Percentiles rank a stretch among this genome's conserved stretches.
These are phyloP conservation scores for Hylia prasina DNA, from an alignment of 2,113 vertebrate genomes.

Conservation along the genomic window DNA sequence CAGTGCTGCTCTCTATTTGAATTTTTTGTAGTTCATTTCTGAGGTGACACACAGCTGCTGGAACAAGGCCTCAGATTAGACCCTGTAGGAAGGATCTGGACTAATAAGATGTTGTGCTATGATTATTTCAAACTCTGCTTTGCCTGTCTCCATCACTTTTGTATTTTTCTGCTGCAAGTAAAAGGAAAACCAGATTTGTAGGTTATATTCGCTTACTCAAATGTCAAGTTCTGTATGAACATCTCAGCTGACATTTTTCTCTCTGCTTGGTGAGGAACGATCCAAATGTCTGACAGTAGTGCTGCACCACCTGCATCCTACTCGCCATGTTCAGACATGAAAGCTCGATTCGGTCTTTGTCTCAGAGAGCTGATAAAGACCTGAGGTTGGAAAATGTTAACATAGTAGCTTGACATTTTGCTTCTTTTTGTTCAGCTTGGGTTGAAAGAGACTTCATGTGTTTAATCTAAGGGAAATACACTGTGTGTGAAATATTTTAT, in stretches of 20 bases:
- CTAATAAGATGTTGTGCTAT: background rate
- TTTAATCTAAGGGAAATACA: background rate
- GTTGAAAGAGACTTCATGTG: background rate
- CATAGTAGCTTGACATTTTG: slow-evolving; percentile 42
- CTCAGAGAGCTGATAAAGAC: slow-evolving; percentile 47
- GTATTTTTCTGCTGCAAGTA: background rate
- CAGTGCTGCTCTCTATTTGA: background rate
- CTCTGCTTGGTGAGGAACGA: slow-evolving; percentile 5
- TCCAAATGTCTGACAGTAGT: slow-evolving; percentile 30
- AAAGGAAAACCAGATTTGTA: slow-evolving; percentile 35
- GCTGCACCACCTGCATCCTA: background rate
- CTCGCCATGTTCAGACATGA: slow-evolving; percentile 5
- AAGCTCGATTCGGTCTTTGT: slow-evolving; percentile 20
- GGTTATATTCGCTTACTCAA: slow-evolving; percentile 46
- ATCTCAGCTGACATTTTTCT: slow-evolving; percentile 60
- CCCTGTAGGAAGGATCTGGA: background rate
- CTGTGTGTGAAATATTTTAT: background rate
- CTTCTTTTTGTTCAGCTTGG: background rate
- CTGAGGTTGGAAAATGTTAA: slow-evolving; percentile 30
- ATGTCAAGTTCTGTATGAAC: slow-evolving; percentile 62
- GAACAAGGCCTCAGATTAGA: background rate
- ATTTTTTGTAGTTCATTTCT: background rate
- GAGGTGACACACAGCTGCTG: background rate
- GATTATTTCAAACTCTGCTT: background rate
- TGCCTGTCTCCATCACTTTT: background rate